Evolutionary conservation across 1,140 invertebrate genomes (phyloP).

Genomic region (Tetramorium alpestre): DNA sequence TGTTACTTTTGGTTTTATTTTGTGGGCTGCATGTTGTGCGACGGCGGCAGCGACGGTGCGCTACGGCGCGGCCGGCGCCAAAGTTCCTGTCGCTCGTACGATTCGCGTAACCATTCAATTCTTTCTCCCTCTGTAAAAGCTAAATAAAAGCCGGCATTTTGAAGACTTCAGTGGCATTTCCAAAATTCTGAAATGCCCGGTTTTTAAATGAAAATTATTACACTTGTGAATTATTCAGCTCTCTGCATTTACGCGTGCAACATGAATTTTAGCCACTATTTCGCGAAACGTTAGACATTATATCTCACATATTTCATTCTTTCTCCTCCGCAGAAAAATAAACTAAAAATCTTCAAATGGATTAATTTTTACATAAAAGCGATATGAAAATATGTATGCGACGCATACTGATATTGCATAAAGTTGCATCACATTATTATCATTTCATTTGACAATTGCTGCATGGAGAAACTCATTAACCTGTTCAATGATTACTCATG

Average conservation of each 20-base stretch:
- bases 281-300: neutral
- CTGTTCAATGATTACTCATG: slow-evolving; percentile 45
- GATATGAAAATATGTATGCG: neutral
- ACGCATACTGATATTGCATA: neutral
- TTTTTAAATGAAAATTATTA: slow-evolving; percentile 21
- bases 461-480: slow-evolving; percentile 47
- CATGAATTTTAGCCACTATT: neutral
- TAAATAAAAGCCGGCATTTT: neutral
- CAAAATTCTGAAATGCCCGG: neutral
- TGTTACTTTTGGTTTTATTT: slow-evolving; percentile 55
- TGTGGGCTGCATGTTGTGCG: neutral
- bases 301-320: neutral
- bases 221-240: slow-evolving; percentile 7
- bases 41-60: neutral
- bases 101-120: neutral
- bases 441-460: slow-evolving; percentile 45
- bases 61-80: neutral
- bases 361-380: neutral
- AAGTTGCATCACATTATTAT: slow-evolving; percentile 36
- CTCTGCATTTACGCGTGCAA: neutral
- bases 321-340: neutral
- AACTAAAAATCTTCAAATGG: neutral
- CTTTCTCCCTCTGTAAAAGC: neutral
- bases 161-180: neutral
- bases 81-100: slow-evolving; percentile 11